Evolutionary conservation across 2,113 vertebrate species (phyloP), one percentile per base, ranked within the genome.

Genomic region (Pantherophis guttatus): DNA sequence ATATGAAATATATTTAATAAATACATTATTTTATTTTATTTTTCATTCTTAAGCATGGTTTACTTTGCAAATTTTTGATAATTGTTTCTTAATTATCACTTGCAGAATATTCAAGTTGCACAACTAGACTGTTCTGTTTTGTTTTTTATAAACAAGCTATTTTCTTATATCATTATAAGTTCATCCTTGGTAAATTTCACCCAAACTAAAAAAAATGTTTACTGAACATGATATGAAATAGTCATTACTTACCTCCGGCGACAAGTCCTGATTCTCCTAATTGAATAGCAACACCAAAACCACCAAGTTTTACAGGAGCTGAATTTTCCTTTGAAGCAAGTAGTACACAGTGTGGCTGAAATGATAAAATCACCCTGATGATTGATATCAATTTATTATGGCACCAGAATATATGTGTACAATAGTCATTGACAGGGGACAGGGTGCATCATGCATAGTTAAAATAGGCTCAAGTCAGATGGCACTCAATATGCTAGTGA

Each of bases 271-370:
- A 99, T 95, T 99, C 99, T 91, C 99, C 99, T 55, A 99, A 98
- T 88, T 99, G 99, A 97, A 99, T 99, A 94, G 99, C 99, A 91
- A 99, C 99, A 53, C 99, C 99, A 23, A 99, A 99, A 54, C 99
- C 99, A 26, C 99, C 99, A 94, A 99, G 97, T 96, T 99, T 99
- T 94, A 99, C 99, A 2, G 99, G 99, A 91, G 99, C 99, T 0
- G 99, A 99, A 96, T 99, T 99, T 96, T 99, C 99, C 96, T 99
- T 99, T 94, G 99, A 99, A 58, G 99, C 99, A 96, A 99, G 98
- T 92, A 99, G 97, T 94, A 99, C 99, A 96, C 99, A 99, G 98
- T 99, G 99, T 92, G 99, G 99, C 99, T 99, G 97, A 94, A 98
- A 96, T 97, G 93, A 96, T 57, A 95, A 94, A 97, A 94, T 81